Conservation (phyloP, 1,140 invertebrate species). For the Lepidotrigona ventralis region DNA sequence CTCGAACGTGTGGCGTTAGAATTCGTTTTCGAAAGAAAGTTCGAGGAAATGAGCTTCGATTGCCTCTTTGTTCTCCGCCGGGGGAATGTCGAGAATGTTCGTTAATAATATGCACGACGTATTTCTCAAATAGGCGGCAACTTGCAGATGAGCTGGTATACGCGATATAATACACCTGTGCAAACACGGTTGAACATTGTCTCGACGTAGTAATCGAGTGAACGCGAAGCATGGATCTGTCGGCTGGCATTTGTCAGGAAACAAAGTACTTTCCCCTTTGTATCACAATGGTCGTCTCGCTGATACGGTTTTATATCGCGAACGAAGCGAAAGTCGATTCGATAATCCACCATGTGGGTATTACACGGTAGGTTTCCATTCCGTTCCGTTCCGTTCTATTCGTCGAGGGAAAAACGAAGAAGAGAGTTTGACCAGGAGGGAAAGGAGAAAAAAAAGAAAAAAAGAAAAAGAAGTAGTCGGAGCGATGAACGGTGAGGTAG, state of each 20-base stretch:
- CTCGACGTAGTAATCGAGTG: not conserved
- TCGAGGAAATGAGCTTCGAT: not conserved
- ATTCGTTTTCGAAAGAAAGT: not conserved
- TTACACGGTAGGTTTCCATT: not conserved
- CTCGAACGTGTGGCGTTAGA: too few relatives aligned
- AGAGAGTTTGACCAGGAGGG: not conserved
- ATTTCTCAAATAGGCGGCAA: not conserved
- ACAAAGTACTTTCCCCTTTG: not conserved
- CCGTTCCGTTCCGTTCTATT: not conserved
- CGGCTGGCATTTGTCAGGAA: not conserved
- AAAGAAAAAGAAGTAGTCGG: not conserved
- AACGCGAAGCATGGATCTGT: too few relatives aligned
- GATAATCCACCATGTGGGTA: not conserved
- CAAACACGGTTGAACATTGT: constrained; percentile 11
- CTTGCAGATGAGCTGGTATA: too few relatives aligned
- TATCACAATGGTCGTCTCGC: not conserved
- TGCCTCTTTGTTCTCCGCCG: not conserved
- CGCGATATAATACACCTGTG: not conserved
- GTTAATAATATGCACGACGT: not conserved
- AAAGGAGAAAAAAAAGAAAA: not conserved
- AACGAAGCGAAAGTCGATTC: not conserved
- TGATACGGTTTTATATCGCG: not conserved
- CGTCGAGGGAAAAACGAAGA: not conserved
- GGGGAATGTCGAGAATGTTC: not conserved
- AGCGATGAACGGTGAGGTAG: not conserved